Percentiles rank a stretch among this genome's conserved stretches.
These are phyloP conservation scores for Rhaphigaster nebulosa DNA, from an alignment of 2,888 invertebrate genomes.

Conservation along the genomic window DNA sequence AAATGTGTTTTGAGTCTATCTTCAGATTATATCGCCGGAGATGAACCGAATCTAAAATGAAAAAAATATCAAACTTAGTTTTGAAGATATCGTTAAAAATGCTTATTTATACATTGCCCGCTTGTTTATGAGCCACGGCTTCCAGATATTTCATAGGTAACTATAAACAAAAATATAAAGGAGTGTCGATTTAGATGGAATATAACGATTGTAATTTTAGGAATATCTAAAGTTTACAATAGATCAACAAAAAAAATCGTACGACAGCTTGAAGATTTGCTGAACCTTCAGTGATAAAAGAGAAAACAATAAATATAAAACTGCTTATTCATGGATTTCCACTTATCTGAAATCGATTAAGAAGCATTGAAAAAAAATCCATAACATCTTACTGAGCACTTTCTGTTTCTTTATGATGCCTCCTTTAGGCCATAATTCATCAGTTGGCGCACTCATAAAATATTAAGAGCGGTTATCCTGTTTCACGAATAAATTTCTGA, in stretches of 20 bases:
- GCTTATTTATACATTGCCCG: background rate
- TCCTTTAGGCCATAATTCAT: background rate
- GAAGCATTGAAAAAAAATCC: background rate
- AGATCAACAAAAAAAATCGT: background rate
- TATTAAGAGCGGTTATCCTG: background rate
- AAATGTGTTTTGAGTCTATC: too few relatives aligned
- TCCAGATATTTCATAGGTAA: background rate
- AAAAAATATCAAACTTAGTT: too few relatives aligned
- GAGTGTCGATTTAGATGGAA: background rate
- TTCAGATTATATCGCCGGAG: too few relatives aligned
- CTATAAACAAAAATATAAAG: background rate
- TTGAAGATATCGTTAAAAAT: too few relatives aligned
- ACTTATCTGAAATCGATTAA: background rate
- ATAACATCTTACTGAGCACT: background rate
- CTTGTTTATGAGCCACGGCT: too few relatives aligned
- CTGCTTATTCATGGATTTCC: background rate
- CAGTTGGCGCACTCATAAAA: constrained; percentile 25
- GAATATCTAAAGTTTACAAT: background rate
- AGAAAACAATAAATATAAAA: background rate
- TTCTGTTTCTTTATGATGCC: background rate
- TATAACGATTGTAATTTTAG: background rate
- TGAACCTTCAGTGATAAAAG: background rate
- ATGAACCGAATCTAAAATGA: too few relatives aligned
- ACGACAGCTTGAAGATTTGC: background rate
- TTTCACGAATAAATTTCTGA: background rate